Conservation (phyloP, 2,888 invertebrate genomes). For the Tenthredo mesomela region DNA sequence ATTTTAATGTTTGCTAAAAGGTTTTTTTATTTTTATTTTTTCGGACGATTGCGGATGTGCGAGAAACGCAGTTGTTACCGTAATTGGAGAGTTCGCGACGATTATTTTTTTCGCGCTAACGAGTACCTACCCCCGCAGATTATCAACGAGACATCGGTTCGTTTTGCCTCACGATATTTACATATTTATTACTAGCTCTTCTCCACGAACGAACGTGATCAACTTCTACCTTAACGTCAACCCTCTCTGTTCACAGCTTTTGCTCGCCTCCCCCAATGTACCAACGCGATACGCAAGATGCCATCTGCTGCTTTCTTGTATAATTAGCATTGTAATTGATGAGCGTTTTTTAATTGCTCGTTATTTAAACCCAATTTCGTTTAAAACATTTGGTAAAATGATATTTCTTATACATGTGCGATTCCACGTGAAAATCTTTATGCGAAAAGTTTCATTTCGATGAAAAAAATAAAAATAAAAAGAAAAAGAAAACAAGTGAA, state of each 20-base stretch:
- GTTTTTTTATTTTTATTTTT: background rate
- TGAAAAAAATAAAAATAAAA: background rate
- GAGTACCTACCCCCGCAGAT: conserved; percentile 1
- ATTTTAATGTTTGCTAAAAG: background rate
- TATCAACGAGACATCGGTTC: conserved; percentile 28
- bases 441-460: background rate
- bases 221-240: conserved; percentile 33
- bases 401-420: background rate
- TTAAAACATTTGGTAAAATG: background rate
- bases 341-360: conserved; percentile 28
- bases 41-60: background rate
- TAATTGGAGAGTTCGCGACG: conserved; percentile 42
- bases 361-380: background rate
- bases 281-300: background rate
- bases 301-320: conserved; percentile 11
- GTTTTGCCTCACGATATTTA: conserved; percentile 13
- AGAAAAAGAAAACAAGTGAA: background rate
- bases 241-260: conserved; percentile 5
- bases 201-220: conserved; percentile 27
- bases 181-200: conserved; percentile 43
- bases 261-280: background rate
- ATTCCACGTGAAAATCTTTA: background rate
- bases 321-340: conserved; percentile 46
- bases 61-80: conserved; percentile 31
- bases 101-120: conserved; percentile 33